Conservation (phyloP, 2,797 vertebrate genomes). For the Eulemur albifrons region DNA sequence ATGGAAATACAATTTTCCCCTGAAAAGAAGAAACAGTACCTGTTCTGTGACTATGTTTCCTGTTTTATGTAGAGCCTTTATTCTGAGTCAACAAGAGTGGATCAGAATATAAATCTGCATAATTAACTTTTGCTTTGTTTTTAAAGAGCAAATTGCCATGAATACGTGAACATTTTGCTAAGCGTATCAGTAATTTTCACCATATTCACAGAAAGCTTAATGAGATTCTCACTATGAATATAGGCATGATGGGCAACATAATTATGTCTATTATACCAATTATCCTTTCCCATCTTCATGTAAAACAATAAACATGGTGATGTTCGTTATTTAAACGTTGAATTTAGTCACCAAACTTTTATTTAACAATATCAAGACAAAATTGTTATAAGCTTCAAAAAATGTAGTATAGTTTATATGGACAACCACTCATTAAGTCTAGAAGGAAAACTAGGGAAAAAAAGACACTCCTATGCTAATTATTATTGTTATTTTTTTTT, state of each 20-base stretch:
- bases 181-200: conserved; percentile 31
- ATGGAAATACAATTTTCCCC: conserved; percentile 6
- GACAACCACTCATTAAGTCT: neutral
- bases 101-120: conserved; percentile 33
- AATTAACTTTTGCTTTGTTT: conserved; percentile 53
- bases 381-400: neutral
- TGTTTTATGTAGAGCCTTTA: neutral
- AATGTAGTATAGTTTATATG: neutral
- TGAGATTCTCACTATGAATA: neutral
- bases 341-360: neutral
- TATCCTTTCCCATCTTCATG: neutral
- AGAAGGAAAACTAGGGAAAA: neutral
- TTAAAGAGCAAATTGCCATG: conserved; percentile 26
- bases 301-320: conserved; percentile 7
- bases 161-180: neutral
- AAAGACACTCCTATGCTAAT: neutral
- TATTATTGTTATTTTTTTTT: too few species aligned
- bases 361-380: conserved; percentile 18
- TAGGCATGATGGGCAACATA: neutral
- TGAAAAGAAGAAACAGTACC: conserved; percentile 33
- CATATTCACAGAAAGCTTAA: conserved; percentile 37
- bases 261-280: conserved; percentile 1
- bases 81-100: neutral
- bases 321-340: neutral
- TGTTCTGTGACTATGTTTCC: neutral